Conservation (phyloP, 2,888 invertebrate genomes). For the Thelaira solivaga region DNA sequence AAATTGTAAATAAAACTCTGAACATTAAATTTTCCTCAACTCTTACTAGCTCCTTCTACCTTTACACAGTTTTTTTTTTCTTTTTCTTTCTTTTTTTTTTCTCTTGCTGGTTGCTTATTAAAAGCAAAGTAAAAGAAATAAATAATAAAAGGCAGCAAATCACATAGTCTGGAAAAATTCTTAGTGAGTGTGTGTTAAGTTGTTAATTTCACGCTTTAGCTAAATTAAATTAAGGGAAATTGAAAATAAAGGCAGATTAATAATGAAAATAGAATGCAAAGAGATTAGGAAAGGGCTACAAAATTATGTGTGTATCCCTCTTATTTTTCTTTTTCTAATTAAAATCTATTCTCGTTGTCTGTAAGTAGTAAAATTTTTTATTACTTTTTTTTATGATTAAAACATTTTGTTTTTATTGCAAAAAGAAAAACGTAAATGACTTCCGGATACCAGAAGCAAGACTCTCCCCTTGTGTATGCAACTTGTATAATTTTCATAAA, state of each 20-base stretch:
- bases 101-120: not conserved
- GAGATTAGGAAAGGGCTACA: not conserved
- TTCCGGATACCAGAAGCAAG: no score
- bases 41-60: not conserved
- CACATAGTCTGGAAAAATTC: not conserved
- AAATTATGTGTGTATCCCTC: not conserved
- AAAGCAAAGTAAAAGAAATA: not conserved
- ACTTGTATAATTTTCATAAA: no score
- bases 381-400: slow-evolving; percentile 4
- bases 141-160: no score
- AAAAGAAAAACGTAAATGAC: no score
- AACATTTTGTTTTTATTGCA: no score
- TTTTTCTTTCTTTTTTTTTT: not conserved
- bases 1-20: no score
- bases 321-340: not conserved
- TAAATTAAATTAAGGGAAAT: slow-evolving; percentile 59
- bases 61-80: not conserved
- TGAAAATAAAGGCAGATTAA: slow-evolving; percentile 19
- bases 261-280: not conserved
- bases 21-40: not conserved
- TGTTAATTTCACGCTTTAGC: slow-evolving; percentile 74
- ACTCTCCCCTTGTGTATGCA: no score
- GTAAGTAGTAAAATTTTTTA: slow-evolving; percentile 9
- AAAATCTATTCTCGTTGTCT: not conserved
- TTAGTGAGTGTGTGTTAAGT: slow-evolving; percentile 73